Evolutionary conservation across 2,113 vertebrate genomes (phyloP), one percentile per base, ranked within the genome.

Genomic region (Pseudonaja textilis): DNA sequence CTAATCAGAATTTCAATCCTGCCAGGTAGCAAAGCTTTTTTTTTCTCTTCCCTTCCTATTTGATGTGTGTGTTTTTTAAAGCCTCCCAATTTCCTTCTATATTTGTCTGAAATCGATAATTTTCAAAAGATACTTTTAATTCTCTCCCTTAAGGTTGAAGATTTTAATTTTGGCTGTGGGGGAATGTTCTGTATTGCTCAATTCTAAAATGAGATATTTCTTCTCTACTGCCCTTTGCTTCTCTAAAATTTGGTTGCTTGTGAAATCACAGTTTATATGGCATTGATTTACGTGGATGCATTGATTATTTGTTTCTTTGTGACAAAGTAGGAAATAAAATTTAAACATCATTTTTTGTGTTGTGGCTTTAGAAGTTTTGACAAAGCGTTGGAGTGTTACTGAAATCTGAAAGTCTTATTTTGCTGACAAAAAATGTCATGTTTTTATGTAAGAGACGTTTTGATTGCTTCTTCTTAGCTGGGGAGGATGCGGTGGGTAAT

Each of bases 1-100:
- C 95, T 93, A 95, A 89, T 95, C 95, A 96, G 94, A 95, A 96
- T 96, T 96, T 96, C 94, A 22, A 89, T 96, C 97, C 95, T 95
- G 95, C 96, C 96, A 97, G 96, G 96, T 96, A 96, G 96, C 96
- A 95, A 91, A 47, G 45, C 2, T 22, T 47, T 18, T 14, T 14
- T 18, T 25, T 4, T 4, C 64, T 18, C 23, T 2, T 81, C 74
- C 22, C 14, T 1, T 50, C 14, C 5, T 64, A 20, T 89, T 61
- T 85, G 29, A 57, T 54, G 22, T 89, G 18, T 85, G 11, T 39
- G 3, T 29, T 89, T 61, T 85, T 89, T 34, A 18, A 55, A 42
- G 25, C 81, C 85, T 29, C 39, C 23, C 20, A 55, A 54, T 47
- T 64, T 29, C 34, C n/a, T 45, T 88, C 50, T 74, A 20, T 81